A percentile compares a stretch with the other conserved stretches of the same genome.
phyloP scores from a whole-genome alignment of 2,888 invertebrate genomes.

The Criorhina ranunculi region DNA sequence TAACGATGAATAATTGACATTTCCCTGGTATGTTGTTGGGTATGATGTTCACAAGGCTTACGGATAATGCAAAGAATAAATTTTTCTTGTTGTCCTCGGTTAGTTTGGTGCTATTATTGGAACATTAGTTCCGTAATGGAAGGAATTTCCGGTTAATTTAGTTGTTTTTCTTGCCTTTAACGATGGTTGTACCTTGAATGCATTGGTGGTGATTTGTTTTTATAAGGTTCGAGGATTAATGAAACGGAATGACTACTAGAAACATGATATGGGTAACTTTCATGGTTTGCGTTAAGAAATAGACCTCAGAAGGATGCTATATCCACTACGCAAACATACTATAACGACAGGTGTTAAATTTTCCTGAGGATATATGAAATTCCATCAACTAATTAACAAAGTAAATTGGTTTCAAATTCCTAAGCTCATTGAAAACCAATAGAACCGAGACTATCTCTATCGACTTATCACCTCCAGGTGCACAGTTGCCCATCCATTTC shows the following conservation, averaged over 20 bases:
- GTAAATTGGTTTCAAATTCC: too few relatives aligned
- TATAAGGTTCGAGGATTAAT: not conserved
- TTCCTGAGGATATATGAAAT: too few relatives aligned
- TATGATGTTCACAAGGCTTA: conserved; percentile 3
- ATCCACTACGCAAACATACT: too few relatives aligned
- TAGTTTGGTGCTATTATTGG: not conserved
- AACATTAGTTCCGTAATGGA: conserved; percentile 29
- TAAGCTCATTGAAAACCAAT: too few relatives aligned
- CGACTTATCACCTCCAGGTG: too few relatives aligned
- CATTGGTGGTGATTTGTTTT: not conserved
- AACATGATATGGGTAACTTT: not conserved
- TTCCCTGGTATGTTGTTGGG: not conserved
- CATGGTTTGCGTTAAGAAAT: too few relatives aligned
- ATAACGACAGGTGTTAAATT: too few relatives aligned
- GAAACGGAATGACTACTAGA: not conserved
- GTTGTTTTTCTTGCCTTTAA: conserved; percentile 6
- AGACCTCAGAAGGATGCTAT: too few relatives aligned
- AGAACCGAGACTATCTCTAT: too few relatives aligned
- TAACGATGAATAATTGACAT: conserved; percentile 64
- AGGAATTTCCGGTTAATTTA: conserved; percentile 44
- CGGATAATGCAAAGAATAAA: not conserved
- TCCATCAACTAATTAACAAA: too few relatives aligned
- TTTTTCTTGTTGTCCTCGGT: not conserved
- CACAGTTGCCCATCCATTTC: too few relatives aligned
- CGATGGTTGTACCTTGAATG: not conserved